phyloP scores from a whole-genome alignment of 2,797 vertebrate genomes.

The Rhabdomys pumilio region DNA sequence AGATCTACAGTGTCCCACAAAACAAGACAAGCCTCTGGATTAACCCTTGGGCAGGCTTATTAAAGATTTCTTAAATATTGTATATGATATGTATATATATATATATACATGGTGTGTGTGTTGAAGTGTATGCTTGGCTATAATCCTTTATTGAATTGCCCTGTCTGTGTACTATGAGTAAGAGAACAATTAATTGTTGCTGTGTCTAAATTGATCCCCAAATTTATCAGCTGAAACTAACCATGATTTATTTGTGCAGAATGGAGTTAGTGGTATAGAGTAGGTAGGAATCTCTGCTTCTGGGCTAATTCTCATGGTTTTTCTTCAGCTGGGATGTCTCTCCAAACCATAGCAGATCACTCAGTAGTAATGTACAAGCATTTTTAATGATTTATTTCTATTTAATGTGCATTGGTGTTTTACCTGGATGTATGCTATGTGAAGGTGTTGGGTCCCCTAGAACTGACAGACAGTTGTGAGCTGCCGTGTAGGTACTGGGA shows the following conservation, averaged over 20 bases:
- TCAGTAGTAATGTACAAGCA: background rate
- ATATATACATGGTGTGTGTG: background rate
- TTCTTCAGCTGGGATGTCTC: background rate
- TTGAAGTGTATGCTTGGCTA: background rate
- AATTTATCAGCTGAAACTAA: conserved; percentile 31
- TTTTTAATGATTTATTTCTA: background rate
- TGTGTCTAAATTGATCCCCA: background rate
- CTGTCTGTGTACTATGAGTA: background rate
- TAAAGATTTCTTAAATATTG: background rate
- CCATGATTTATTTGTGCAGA: background rate
- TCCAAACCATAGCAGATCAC: background rate
- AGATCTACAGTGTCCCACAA: background rate
- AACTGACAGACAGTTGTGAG: background rate
- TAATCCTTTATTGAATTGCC: conserved; percentile 9
- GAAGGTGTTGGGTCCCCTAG: background rate
- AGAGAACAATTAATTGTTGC: background rate
- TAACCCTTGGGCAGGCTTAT: background rate
- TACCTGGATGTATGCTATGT: background rate
- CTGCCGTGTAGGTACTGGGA: background rate
- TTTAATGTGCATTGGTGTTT: background rate
- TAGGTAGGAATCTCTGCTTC: background rate
- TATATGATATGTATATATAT: background rate
- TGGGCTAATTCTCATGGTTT: background rate
- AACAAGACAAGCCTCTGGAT: background rate
- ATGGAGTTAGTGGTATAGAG: background rate